Conservation (phyloP, 2,888 invertebrate genomes). For the Brenthis ino region DNA sequence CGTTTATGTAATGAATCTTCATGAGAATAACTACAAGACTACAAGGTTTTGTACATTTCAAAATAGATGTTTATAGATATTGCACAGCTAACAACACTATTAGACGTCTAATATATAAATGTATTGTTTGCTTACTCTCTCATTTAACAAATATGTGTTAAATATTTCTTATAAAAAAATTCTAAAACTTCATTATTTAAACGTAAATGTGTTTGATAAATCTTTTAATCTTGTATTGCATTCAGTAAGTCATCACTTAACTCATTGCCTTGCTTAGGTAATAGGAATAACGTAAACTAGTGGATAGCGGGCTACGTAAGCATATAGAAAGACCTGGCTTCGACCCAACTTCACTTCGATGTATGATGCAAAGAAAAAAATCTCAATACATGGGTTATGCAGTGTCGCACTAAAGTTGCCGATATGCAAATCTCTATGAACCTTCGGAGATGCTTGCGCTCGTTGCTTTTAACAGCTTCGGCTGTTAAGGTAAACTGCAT, state of each 20-base stretch:
- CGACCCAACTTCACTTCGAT: conserved; percentile 26
- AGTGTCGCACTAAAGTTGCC: conserved; percentile 31
- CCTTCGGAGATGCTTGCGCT: conserved; percentile 45
- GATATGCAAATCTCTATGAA: conserved; percentile 47
- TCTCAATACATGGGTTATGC: conserved; percentile 31
- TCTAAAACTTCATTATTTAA: not conserved
- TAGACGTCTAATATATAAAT: no score
- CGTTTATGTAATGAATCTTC: not conserved
- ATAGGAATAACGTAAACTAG: conserved; percentile 1
- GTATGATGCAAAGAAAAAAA: conserved; percentile 32
- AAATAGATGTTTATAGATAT: no score
- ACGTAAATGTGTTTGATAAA: not conserved
- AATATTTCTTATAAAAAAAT: no score
- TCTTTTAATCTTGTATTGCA: conserved; percentile 10
- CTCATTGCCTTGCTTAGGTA: conserved; percentile 9
- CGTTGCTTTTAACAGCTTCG: conserved; percentile 49
- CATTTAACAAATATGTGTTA: not conserved
- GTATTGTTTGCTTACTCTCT: not conserved
- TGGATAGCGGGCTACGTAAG: conserved; percentile 23
- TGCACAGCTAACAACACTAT: no score
- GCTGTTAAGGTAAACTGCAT: conserved; percentile 43
- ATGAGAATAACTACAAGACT: no score
- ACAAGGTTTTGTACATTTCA: no score
- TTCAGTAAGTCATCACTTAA: conserved; percentile 13
- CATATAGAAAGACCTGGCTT: conserved; percentile 29